Base-by-base conservation (phyloP, 2,113 vertebrate species). In the Bufo gargarizans region DNA sequence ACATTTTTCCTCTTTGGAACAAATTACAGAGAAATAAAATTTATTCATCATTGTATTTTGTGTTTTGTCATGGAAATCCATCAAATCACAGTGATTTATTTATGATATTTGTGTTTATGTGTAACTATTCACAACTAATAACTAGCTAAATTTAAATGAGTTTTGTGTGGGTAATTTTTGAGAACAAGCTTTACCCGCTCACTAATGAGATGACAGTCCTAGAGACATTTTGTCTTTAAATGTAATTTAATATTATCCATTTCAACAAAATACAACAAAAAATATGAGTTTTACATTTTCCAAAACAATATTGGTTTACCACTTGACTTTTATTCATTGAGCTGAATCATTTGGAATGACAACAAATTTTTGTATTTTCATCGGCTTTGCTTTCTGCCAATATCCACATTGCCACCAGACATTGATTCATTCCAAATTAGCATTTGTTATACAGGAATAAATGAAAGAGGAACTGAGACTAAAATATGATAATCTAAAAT, bases 291-390 rank as follows among this genome's bases (percentile, higher is more conserved):
- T 49, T 50, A 76, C 8, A 50, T 49, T 45, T 6, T 47, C 71
- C 13, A 74, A 47, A 47, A 47, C 71, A 74, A 74, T 19, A 74
- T 74, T 50, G 14, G 45, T 50, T 50, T 49, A 47, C 14, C 13
- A 49, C 3, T 49, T 74, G 12, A 72, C 69, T 45, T 45, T 4
- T 50, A 50, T 76, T 76, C 50, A 8, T 20, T 50, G 47, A 76
- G 72, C 72, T 76, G 47, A 76, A 19, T 74, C 49, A 53, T n/a
- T 53, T 53, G 49, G 1, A 53, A 58, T 86, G 91, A 90, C 89
- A 90, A 90, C 89, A 92, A 84, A 77, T 88, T 33, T 92, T 91
- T 93, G 92, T 91, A 82, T 90, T 91, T 89, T 82, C 71, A 84
- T 58, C 79, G 53, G 86, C 90, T 90, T 85, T 59, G 55, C 72